Percentiles rank a stretch among this genome's conserved stretches.
phyloP scores from a whole-genome alignment of 2,113 vertebrate species.

The Dolichotis patagonum region DNA sequence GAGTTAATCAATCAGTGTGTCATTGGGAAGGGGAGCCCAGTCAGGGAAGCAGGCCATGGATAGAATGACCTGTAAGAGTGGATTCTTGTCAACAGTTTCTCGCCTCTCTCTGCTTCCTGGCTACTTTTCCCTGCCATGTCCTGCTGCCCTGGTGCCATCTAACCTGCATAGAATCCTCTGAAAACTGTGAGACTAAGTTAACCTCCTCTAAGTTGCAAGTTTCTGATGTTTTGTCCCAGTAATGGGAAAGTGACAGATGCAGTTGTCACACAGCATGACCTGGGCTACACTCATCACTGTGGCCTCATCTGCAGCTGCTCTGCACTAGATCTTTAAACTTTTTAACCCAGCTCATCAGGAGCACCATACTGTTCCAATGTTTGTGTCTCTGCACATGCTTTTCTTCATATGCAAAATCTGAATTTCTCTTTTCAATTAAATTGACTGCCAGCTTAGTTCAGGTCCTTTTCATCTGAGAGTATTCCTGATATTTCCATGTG shows the following conservation, averaged over 20 bases:
- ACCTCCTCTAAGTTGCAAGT: neutral
- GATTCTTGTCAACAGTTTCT: neutral
- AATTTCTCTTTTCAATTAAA: neutral
- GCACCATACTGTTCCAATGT: neutral
- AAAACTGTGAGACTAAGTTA: neutral
- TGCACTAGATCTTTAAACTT: neutral
- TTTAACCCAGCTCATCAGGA: neutral
- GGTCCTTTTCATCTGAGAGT: neutral
- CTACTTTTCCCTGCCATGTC: neutral
- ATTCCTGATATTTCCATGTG: neutral
- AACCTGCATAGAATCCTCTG: neutral
- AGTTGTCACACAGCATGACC: neutral
- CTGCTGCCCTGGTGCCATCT: neutral
- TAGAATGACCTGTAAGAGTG: neutral
- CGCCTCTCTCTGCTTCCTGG: neutral
- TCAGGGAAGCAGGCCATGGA: neutral
- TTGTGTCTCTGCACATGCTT: neutral
- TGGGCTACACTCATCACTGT: neutral
- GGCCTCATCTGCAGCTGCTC: neutral
- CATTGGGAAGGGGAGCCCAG: neutral
- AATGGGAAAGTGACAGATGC: neutral
- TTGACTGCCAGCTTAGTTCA: neutral
- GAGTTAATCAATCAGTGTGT: neutral
- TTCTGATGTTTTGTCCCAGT: neutral
- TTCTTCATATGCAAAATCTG: neutral